These are phyloP conservation scores for Polymixis lichenea DNA, from an alignment of 2,888 invertebrate genomes.

Conservation along the genomic window DNA sequence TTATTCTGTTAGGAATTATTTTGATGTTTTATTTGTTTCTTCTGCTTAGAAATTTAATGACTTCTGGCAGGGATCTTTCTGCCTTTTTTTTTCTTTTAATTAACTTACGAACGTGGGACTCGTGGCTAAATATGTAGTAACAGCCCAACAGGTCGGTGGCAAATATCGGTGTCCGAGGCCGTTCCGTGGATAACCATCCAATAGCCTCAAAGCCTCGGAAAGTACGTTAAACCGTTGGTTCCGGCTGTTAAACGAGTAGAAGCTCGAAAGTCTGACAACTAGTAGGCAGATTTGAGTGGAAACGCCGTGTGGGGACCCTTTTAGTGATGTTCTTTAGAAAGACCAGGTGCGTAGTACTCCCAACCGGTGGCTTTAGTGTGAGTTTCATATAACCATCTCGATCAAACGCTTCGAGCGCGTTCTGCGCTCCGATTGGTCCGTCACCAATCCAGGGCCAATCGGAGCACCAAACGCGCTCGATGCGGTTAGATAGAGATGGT, in stretches of 20 bases:
- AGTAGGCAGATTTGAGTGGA: too few species aligned
- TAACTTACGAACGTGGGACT: neutral
- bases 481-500: too few species aligned
- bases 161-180: neutral
- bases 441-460: too few species aligned
- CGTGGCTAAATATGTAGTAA: neutral
- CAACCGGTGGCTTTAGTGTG: too few species aligned
- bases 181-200: neutral
- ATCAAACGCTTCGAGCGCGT: too few species aligned
- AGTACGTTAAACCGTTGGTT: neutral
- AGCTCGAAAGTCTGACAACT: neutral
- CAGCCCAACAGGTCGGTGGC: neutral
- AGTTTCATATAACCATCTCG: too few species aligned
- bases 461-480: too few species aligned
- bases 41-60: neutral
- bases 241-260: neutral
- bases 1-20: constrained; percentile 17
- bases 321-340: too few species aligned
- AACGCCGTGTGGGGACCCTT: too few species aligned
- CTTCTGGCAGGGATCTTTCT: neutral
- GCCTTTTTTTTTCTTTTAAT: neutral
- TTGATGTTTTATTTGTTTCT: constrained; percentile 22
- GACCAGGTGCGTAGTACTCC: too few species aligned
- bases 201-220: neutral
- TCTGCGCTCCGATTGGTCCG: too few species aligned